These are phyloP conservation scores for Morelia viridis DNA, from an alignment of 2,797 vertebrate genomes.

Conservation along the genomic window DNA sequence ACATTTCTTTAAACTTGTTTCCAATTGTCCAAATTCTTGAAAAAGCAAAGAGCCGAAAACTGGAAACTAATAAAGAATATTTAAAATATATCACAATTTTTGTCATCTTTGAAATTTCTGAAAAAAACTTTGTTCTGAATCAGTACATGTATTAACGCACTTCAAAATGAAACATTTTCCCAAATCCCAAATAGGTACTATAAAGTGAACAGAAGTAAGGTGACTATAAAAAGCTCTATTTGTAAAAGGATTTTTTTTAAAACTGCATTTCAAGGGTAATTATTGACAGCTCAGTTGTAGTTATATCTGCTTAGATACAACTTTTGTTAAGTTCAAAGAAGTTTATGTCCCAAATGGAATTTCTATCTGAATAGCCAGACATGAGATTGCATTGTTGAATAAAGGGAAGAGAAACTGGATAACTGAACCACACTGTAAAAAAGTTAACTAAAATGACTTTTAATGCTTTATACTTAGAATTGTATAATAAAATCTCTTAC, in stretches of 20 bases:
- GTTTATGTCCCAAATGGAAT: not conserved
- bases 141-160: not conserved
- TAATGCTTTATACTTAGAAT: not conserved
- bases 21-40: slow-evolving; percentile 9
- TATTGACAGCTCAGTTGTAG: not conserved
- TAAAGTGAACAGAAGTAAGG: not conserved
- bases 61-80: not conserved
- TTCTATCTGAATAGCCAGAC: not conserved
- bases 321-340: not conserved
- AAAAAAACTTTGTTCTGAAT: not conserved
- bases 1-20: not conserved
- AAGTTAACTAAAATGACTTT: slow-evolving; percentile 17
- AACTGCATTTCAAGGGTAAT: not conserved
- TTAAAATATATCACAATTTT: not conserved
- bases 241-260: not conserved
- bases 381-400: not conserved
- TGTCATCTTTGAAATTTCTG: not conserved
- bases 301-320: not conserved
- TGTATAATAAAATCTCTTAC: slow-evolving; percentile 16
- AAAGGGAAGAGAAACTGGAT: not conserved
- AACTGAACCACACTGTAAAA: slow-evolving; percentile 27
- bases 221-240: not conserved
- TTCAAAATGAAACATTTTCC: not conserved
- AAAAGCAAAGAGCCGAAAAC: not conserved
- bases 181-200: slow-evolving; percentile 9